A percentile compares a stretch with the other conserved stretches of the same genome.
Conservation (phyloP, 2,888 invertebrate genomes). For the Coremacera marginata region DNA sequence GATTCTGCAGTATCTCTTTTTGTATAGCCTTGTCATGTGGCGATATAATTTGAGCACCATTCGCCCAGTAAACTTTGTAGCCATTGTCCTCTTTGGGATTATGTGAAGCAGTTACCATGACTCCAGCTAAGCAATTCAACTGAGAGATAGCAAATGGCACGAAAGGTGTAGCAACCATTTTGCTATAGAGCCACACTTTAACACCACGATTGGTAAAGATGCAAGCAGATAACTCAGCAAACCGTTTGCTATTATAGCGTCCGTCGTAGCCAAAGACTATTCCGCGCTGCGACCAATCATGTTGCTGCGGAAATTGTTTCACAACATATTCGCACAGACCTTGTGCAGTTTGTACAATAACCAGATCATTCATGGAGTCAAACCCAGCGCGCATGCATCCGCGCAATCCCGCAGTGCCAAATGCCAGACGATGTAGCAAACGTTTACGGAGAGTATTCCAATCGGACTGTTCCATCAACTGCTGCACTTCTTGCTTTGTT, state of each 20-base stretch:
- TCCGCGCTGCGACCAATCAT: slow-evolving; percentile 74
- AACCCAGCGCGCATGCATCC: slow-evolving; percentile 95
- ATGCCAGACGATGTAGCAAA: slow-evolving; percentile 80
- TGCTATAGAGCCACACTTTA: slow-evolving; percentile 84
- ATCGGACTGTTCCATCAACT: slow-evolving; percentile 72
- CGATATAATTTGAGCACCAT: slow-evolving; percentile 94
- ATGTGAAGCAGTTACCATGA: slow-evolving; percentile 96
- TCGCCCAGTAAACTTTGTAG: slow-evolving; percentile 97
- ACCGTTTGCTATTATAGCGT: slow-evolving; percentile 91
- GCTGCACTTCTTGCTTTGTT: slow-evolving; percentile 75
- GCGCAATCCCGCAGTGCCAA: slow-evolving; percentile 95
- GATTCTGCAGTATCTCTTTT: slow-evolving; percentile 79
- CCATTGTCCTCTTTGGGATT: slow-evolving; percentile 97
- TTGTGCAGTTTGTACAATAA: slow-evolving; percentile 94
- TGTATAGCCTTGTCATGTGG: slow-evolving; percentile 93
- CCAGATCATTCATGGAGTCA: slow-evolving; percentile 95
- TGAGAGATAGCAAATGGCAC: slow-evolving; percentile 87
- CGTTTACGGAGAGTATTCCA: slow-evolving; percentile 73
- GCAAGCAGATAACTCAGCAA: slow-evolving; percentile 81
- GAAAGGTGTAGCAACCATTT: slow-evolving; percentile 91
- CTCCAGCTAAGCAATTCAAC: slow-evolving; percentile 83
- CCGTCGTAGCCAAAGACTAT: slow-evolving; percentile 94
- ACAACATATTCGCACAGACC: slow-evolving; percentile 85
- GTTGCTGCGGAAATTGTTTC: slow-evolving; percentile 71
- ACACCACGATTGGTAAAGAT: slow-evolving; percentile 83